These are phyloP conservation scores for Mergus octosetaceus DNA, from an alignment of 2,797 vertebrate species.

Conservation along the genomic window DNA sequence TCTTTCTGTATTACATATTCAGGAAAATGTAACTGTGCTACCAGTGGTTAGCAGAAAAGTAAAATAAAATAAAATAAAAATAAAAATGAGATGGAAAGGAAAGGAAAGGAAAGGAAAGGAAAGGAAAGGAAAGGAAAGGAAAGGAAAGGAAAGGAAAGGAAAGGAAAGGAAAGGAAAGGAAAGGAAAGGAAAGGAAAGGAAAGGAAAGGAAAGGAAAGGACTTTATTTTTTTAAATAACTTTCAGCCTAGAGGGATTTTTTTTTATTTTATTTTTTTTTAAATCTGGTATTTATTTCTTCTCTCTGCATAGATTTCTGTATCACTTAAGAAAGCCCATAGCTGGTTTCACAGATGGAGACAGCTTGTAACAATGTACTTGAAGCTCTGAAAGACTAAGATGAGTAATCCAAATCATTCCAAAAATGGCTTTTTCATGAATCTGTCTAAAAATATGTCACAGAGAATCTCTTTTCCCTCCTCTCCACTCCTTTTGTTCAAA, in stretches of 20 bases:
- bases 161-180: accelerated
- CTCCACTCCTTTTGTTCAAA: background rate
- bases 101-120: too few species aligned
- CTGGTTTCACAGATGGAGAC: constrained; percentile 55
- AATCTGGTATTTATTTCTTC: constrained; percentile 1
- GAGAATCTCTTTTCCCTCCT: constrained; percentile 20
- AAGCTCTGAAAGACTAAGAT: constrained; percentile 44
- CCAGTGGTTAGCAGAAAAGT: background rate
- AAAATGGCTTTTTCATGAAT: constrained; percentile 43
- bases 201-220: too few species aligned
- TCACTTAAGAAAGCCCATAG: background rate
- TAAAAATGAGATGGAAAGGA: too few species aligned
- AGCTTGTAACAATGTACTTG: constrained; percentile 38
- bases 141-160: too few species aligned
- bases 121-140: too few species aligned
- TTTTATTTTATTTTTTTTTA: background rate
- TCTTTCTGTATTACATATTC: background rate
- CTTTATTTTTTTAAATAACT: constrained; percentile 13
- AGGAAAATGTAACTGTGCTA: background rate
- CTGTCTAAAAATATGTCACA: constrained; percentile 39
- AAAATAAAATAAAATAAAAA: too few species aligned
- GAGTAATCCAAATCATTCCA: constrained; percentile 35
- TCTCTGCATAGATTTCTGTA: background rate
- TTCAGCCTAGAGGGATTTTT: background rate
- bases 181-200: too few species aligned